phyloP scores from a whole-genome alignment of 2,888 invertebrate species.

The Leptinotarsa rubiginosa region DNA sequence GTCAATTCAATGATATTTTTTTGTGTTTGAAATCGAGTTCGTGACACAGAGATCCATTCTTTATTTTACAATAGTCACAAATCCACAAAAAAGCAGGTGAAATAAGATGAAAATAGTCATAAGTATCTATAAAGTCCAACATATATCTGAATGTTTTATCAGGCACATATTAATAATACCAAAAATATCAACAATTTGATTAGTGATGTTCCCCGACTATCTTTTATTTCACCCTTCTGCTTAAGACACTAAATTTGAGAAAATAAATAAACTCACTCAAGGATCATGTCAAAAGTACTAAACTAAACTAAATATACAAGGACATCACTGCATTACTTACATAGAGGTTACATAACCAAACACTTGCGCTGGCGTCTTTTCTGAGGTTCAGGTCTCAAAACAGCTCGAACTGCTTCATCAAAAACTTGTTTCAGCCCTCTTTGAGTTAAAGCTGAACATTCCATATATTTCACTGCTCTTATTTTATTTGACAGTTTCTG shows the following conservation, averaged over 20 bases:
- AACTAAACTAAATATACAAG: neutral
- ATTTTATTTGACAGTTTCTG: constrained; percentile 99
- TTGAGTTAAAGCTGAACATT: constrained; percentile 99
- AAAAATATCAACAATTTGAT: neutral
- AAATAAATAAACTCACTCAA: constrained; percentile 10
- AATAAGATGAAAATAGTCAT: too few relatives aligned
- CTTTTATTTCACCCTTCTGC: constrained; percentile 3
- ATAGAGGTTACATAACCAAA: constrained; percentile 64
- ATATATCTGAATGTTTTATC: too few relatives aligned
- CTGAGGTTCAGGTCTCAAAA: constrained; percentile 95
- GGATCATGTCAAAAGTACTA: constrained; percentile 22
- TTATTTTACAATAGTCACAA: too few relatives aligned
- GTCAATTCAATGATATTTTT: too few relatives aligned
- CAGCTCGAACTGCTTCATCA: constrained; percentile 98
- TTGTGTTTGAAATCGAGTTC: too few relatives aligned
- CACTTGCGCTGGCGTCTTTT: constrained; percentile 95
- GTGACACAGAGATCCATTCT: too few relatives aligned
- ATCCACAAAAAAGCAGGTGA: too few relatives aligned
- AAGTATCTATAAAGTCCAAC: too few relatives aligned
- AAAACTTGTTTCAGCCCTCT: constrained; percentile 98
- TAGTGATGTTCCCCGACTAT: neutral
- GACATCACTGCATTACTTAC: constrained; percentile 21
- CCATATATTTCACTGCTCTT: constrained; percentile 98
- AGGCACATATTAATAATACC: too few relatives aligned
- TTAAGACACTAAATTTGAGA: constrained; percentile 3